A percentile compares a stretch with the other conserved stretches of the same genome.
These are phyloP conservation scores for Typhlomys cinereus DNA, from an alignment of 2,113 vertebrate genomes.

Conservation along the genomic window DNA sequence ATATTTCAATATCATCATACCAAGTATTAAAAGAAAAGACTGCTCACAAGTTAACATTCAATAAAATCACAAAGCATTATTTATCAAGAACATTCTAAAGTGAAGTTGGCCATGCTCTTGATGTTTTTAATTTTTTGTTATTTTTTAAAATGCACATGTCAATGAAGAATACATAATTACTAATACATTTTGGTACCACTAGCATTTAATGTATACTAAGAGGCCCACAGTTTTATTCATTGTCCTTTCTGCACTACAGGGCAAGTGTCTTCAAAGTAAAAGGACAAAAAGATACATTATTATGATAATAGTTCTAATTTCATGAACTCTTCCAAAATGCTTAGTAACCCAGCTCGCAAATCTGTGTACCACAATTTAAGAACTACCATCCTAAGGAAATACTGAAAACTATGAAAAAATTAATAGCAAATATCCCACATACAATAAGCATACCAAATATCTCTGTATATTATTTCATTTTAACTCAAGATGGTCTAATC, in stretches of 20 bases:
- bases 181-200: not conserved
- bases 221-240: not conserved
- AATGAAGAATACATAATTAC: conserved; percentile 19
- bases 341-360: not conserved
- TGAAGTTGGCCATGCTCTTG: not conserved
- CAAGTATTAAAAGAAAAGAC: not conserved
- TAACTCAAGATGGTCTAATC: conserved; percentile 23
- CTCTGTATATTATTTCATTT: conserved; percentile 15
- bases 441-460: not conserved
- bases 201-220: conserved; percentile 13
- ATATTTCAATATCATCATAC: not conserved
- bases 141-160: not conserved
- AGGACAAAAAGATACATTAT: not conserved
- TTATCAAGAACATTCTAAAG: not conserved
- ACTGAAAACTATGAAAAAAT: conserved; percentile 42
- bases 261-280: conserved; percentile 30
- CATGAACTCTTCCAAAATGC: not conserved
- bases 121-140: not conserved
- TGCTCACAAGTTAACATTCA: not conserved
- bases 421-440: not conserved
- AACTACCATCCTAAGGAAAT: conserved; percentile 27
- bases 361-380: not conserved
- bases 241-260: not conserved
- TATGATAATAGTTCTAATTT: not conserved
- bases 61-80: conserved; percentile 27